Evolutionary conservation across 2,113 vertebrate species (phyloP).

Genomic region (Alaudala cheleensis): DNA sequence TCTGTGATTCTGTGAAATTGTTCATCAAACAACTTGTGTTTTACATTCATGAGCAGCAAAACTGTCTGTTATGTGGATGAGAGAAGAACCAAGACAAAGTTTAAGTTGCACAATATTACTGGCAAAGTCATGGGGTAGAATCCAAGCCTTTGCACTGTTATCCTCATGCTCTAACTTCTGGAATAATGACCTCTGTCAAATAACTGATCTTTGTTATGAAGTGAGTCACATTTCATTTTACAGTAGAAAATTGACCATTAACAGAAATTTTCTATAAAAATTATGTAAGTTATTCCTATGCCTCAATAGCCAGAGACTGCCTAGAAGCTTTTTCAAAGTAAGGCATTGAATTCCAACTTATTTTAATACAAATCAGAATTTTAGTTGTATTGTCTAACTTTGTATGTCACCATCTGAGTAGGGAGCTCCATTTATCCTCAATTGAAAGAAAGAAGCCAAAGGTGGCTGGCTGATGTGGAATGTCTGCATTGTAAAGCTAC

Average conservation of each 20-base stretch:
- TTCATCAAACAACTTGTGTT: not conserved
- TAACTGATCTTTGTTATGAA: not conserved
- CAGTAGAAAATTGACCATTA: not conserved
- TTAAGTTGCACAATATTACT: not conserved
- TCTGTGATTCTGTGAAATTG: not conserved
- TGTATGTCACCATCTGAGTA: not conserved
- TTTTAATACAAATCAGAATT: not conserved
- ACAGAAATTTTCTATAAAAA: not conserved
- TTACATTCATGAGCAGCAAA: not conserved
- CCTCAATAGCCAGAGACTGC: not conserved
- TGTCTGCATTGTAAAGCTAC: not conserved
- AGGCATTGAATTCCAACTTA: not conserved
- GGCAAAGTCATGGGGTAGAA: not conserved
- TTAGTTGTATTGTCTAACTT: not conserved
- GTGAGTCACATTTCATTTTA: not conserved
- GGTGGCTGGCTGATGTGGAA: not conserved
- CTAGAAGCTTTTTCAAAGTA: not conserved
- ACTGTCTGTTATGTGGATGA: fast-evolving
- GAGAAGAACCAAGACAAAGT: not conserved
- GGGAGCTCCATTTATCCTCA: not conserved
- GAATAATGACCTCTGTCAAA: not conserved
- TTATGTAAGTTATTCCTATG: not conserved
- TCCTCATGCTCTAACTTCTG: not conserved
- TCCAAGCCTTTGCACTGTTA: not conserved
- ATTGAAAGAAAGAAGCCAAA: not conserved